These are phyloP conservation scores for Tricholaema leucomelas DNA, from an alignment of 2,113 vertebrate genomes.

Conservation along the genomic window DNA sequence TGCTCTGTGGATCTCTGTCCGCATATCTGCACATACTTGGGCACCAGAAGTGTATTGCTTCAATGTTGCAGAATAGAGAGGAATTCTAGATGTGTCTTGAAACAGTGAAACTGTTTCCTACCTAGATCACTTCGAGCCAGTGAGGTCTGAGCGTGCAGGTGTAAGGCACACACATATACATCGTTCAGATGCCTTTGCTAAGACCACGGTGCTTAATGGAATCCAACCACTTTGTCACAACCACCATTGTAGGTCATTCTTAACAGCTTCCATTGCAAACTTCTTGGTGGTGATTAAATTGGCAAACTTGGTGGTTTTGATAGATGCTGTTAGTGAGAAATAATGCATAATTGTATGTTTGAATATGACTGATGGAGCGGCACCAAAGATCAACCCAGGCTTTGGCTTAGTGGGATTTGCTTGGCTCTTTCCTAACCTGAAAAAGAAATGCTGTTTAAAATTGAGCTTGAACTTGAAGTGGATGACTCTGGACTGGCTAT, in stretches of 20 bases:
- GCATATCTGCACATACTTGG: fast-evolving
- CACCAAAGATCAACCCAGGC: not conserved
- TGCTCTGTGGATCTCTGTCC: not conserved
- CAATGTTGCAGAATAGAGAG: not conserved
- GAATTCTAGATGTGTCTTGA: not conserved
- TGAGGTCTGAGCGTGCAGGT: not conserved
- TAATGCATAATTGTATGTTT: fast-evolving
- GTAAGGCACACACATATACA: fast-evolving
- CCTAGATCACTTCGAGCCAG: not conserved
- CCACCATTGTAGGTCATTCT: not conserved
- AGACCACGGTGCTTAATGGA: not conserved
- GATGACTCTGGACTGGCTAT: not conserved
- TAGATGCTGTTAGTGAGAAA: not conserved
- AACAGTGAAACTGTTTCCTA: not conserved
- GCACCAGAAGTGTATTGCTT: not conserved
- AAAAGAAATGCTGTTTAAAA: not conserved
- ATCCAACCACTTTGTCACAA: not conserved
- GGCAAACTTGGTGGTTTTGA: not conserved
- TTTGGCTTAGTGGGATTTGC: not conserved
- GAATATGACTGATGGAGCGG: not conserved
- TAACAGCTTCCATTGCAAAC: not conserved
- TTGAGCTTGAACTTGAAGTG: not conserved
- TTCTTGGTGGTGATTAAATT: not conserved
- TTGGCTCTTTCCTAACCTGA: not conserved
- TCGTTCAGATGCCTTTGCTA: not conserved